phyloP scores from a whole-genome alignment of 2,113 vertebrate genomes.

The Ovis canadensis region DNA sequence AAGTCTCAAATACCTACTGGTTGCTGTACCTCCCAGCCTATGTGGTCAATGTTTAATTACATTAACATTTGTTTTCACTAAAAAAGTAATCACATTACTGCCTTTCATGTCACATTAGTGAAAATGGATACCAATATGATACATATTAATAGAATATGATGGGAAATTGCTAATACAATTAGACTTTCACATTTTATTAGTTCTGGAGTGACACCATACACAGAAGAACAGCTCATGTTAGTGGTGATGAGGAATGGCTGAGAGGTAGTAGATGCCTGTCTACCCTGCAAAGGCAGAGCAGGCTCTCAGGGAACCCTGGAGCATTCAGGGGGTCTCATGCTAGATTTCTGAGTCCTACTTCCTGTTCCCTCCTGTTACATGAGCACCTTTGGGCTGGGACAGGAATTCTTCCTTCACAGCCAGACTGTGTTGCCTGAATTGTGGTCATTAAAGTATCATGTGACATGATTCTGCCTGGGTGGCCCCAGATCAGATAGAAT shows the following conservation, averaged over 20 bases:
- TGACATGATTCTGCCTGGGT: conserved; percentile 60
- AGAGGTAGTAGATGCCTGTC: neutral
- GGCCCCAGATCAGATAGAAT: conserved; percentile 67
- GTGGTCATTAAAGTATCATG: conserved; percentile 70
- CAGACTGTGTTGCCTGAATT: conserved; percentile 42
- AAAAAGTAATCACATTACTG: conserved; percentile 84
- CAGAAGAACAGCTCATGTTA: conserved; percentile 61
- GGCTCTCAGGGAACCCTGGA: neutral
- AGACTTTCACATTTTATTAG: conserved; percentile 85
- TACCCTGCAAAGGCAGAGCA: neutral
- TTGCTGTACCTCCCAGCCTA: neutral
- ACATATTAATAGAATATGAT: conserved; percentile 85
- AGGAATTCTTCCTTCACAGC: conserved; percentile 48
- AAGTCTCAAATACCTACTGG: neutral
- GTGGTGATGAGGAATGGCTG: fast-evolving
- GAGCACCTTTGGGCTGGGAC: conserved; percentile 26
- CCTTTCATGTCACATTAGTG: conserved; percentile 85
- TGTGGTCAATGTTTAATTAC: conserved; percentile 64
- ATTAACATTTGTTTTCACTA: conserved; percentile 67
- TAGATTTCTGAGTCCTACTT: neutral
- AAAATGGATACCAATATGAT: conserved; percentile 82
- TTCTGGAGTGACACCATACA: conserved; percentile 73
- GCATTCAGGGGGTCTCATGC: neutral
- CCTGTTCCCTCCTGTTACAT: neutral
- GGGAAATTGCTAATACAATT: conserved; percentile 86